These are phyloP conservation scores for Chelon auratus DNA, from an alignment of 2,797 vertebrate genomes.

Conservation along the genomic window DNA sequence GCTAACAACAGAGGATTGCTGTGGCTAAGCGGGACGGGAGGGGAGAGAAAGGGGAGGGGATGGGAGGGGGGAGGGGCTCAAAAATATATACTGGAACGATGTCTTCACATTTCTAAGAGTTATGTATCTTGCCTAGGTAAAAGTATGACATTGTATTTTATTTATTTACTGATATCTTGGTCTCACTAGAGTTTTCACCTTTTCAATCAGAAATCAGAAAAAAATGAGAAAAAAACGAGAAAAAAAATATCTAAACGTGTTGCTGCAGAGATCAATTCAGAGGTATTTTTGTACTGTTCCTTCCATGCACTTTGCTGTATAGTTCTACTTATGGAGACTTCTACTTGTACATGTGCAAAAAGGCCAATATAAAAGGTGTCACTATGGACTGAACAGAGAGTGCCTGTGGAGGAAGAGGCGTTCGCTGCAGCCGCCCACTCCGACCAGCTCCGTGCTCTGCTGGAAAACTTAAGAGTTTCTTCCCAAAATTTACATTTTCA, in stretches of 20 bases:
- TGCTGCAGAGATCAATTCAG: constrained; percentile 77
- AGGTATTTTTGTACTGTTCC: constrained; percentile 83
- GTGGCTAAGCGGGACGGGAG: constrained; percentile 49
- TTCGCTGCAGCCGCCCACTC: constrained; percentile 50
- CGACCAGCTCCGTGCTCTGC: constrained; percentile 20
- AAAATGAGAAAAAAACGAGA: neutral
- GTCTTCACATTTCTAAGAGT: constrained; percentile 81
- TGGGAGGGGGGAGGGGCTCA: constrained; percentile 34
- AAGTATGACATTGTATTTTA: constrained; percentile 79
- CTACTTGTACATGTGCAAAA: constrained; percentile 74
- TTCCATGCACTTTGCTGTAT: constrained; percentile 82
- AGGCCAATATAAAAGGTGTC: constrained; percentile 61
- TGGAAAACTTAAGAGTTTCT: constrained; percentile 29
- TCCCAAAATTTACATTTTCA: constrained; percentile 27
- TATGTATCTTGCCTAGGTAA: constrained; percentile 77
- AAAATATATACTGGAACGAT: constrained; percentile 74
- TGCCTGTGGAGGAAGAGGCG: constrained; percentile 61
- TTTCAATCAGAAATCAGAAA: constrained; percentile 67
- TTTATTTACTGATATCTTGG: constrained; percentile 78
- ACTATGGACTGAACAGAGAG: constrained; percentile 63
- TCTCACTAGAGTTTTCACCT: constrained; percentile 76
- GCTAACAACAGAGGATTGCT: constrained; percentile 66
- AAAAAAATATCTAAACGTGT: constrained; percentile 41
- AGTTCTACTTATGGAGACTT: constrained; percentile 77
- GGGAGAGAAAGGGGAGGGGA: constrained; percentile 1